Evolutionary conservation across 2,113 vertebrate genomes (phyloP).

Genomic region (Scartelaos histophorus): DNA sequence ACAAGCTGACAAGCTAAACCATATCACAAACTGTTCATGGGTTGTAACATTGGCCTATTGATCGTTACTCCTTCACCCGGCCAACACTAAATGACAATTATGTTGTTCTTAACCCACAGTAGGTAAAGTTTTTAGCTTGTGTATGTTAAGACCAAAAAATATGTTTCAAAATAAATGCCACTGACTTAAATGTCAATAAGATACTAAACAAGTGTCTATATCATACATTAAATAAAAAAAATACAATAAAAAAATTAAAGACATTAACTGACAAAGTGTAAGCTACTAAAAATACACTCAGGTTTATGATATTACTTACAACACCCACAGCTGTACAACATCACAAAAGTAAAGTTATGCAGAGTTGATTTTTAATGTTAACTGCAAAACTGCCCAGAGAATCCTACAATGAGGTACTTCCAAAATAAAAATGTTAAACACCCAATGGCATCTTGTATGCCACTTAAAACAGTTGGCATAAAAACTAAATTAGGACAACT

Average conservation of each 20-base stretch:
- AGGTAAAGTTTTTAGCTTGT: neutral
- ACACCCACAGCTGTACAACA: conserved; percentile 65
- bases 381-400: conserved; percentile 63
- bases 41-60: neutral
- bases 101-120: neutral
- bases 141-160: conserved; percentile 14
- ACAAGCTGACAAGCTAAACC: neutral
- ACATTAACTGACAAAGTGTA: neutral
- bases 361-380: conserved; percentile 42
- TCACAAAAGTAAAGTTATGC: conserved; percentile 57
- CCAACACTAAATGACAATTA: neutral
- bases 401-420: conserved; percentile 62
- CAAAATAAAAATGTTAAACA: conserved; percentile 63
- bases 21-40: neutral
- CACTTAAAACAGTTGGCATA: conserved; percentile 82
- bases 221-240: conserved; percentile 30
- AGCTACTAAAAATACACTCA: conserved; percentile 50
- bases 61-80: neutral
- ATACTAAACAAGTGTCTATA: conserved; percentile 10
- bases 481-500: conserved; percentile 45
- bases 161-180: neutral
- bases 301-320: conserved; percentile 53
- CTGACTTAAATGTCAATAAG: neutral
- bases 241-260: no score
- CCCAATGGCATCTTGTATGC: conserved; percentile 67